phyloP scores from a whole-genome alignment of 2,797 vertebrate species.

The Phaenicophaeus curvirostris region DNA sequence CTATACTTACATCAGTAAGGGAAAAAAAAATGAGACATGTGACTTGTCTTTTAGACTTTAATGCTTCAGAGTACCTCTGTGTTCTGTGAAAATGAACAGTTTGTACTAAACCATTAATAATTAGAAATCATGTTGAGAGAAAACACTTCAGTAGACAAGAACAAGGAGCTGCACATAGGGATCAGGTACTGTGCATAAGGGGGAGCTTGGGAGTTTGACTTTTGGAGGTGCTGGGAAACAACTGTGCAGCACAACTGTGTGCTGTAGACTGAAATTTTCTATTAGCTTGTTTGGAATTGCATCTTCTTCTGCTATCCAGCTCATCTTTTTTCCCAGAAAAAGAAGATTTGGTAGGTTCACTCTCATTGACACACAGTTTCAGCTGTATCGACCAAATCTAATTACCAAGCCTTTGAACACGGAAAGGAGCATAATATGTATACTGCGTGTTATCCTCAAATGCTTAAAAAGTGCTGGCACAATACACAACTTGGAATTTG shows the following conservation, averaged over 20 bases:
- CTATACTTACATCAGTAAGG: neutral
- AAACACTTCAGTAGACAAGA: neutral
- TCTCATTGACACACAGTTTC: neutral
- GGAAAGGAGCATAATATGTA: neutral
- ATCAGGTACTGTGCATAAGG: rapidly evolving
- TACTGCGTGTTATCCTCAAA: neutral
- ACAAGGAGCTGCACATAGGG: neutral
- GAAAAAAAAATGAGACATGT: neutral
- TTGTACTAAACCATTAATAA: neutral
- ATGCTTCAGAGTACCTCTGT: neutral
- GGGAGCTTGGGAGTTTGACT: neutral
- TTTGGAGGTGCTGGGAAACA: neutral
- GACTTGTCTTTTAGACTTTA: neutral
- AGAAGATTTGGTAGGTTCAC: neutral
- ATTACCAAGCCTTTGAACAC: neutral
- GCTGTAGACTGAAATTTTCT: neutral
- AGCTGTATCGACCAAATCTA: neutral
- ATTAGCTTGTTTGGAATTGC: neutral
- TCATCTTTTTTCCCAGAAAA: neutral
- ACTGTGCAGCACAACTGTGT: neutral
- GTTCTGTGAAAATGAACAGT: neutral
- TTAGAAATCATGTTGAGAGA: neutral
- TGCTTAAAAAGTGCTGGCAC: neutral
- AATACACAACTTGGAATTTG: neutral
- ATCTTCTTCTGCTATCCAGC: neutral